Evolutionary conservation across 2,113 vertebrate species (phyloP), one percentile per base, ranked within the genome.

Genomic region (Elephantulus edwardii): DNA sequence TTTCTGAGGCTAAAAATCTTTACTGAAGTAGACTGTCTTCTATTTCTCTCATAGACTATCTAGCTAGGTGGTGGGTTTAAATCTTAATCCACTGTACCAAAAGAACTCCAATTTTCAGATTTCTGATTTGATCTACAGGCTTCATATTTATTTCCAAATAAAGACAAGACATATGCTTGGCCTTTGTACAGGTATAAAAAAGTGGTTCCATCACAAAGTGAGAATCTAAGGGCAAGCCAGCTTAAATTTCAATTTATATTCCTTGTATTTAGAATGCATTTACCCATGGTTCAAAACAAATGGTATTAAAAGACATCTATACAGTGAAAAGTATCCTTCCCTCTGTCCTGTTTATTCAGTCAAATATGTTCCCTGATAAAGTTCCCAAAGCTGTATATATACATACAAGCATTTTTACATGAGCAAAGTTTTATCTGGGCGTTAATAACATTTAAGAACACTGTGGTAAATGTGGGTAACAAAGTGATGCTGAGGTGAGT

Each of bases 291-390:
- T 86, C 86, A 90, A 95, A 90, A 28, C 54, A 78, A 78, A 83
- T n/a, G 81, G 80, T 60, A 68, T 75, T 79, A 68, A 90, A 68
- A 30, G 14, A 60, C 3, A 60, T 5, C 35, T 35, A 70, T 42
- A 50, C 8, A n/a, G 5, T 79, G 35, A 81, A 86, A 74, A 74
- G 4, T 68, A 86, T 58, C 14, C 30, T 48, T 86, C 52, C 26
- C 26, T 66, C 13, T 76, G 76, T 90, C 56, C 40, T 80, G 44
- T 88, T 88, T 90, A n/a, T 71, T 60, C 38, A 68, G 44, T 80
- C 58, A 88, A 81, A 30, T 72, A 46, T 12, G 6, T 64, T 79
- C n/a, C 40, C 76, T 75, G 50, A 93, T 82, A 93, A 89, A 38
- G 1, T 40, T 28, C 22, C 35, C 74, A 52, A 88, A 90, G 68